phyloP scores from a whole-genome alignment of 1,140 invertebrate genomes.

The Eulimnadia texana region DNA sequence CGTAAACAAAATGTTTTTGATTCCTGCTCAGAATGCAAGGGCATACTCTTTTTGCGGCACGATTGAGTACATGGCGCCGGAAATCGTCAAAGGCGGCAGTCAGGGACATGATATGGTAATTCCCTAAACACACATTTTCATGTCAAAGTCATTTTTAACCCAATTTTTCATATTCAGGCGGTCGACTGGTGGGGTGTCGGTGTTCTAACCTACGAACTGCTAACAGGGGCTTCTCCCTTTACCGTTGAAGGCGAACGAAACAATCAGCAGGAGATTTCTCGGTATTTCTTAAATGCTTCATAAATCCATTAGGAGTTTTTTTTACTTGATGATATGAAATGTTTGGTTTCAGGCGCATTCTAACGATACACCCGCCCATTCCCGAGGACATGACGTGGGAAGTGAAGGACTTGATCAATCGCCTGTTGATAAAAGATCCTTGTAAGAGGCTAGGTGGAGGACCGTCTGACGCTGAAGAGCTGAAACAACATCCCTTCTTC shows the following conservation, averaged over 20 bases:
- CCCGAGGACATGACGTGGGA: constrained; percentile 48
- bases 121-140: constrained; percentile 22
- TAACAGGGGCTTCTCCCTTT: constrained; percentile 96
- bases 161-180: constrained; percentile 40
- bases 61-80: constrained; percentile 91
- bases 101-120: constrained; percentile 79
- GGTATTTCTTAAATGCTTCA: constrained; percentile 30
- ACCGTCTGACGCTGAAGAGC: constrained; percentile 57
- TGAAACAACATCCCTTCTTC: constrained; percentile 78
- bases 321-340: no score
- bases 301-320: neutral
- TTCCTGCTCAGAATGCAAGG: constrained; percentile 42
- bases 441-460: constrained; percentile 67
- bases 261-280: constrained; percentile 83
- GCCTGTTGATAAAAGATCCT: constrained; percentile 77
- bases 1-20: constrained; percentile 11
- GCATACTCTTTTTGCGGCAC: constrained; percentile 97
- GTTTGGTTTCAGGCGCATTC: constrained; percentile 59
- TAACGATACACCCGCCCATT: constrained; percentile 70
- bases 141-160: constrained; percentile 18
- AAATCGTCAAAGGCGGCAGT: constrained; percentile 66
- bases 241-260: constrained; percentile 85
- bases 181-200: constrained; percentile 98
- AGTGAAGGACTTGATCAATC: constrained; percentile 49
- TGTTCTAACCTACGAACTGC: constrained; percentile 87